Percentiles rank a stretch among this genome's conserved stretches.
These are phyloP conservation scores for Geotria australis DNA, from an alignment of 2,797 vertebrate genomes.

Conservation along the genomic window DNA sequence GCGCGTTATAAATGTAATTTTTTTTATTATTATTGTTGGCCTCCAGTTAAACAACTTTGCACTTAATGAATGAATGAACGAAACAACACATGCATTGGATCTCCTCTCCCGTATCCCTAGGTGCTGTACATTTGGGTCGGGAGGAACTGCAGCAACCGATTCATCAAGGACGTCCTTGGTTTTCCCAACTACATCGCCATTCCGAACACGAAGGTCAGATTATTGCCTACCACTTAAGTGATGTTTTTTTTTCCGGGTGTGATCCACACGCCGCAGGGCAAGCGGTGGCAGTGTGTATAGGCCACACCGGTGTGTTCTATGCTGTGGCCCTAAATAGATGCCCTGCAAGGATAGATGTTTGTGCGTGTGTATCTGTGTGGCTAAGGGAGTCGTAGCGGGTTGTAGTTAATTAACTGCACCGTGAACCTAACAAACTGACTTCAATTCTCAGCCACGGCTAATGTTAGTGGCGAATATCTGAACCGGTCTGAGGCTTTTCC, in stretches of 20 bases:
- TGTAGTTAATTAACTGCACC: background rate
- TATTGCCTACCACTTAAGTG: background rate
- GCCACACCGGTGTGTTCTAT: no score
- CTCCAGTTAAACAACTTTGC: background rate
- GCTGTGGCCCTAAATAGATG: no score
- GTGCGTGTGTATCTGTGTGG: background rate
- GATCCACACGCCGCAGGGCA: background rate
- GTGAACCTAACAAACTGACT: no score
- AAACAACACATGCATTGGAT: background rate
- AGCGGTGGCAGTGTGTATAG: no score
- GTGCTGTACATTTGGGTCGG: conserved; percentile 67
- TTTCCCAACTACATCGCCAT: conserved; percentile 36
- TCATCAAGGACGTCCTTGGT: conserved; percentile 55
- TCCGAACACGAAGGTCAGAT: conserved; percentile 43
- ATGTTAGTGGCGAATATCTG: no score
- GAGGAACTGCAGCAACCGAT: conserved; percentile 39
- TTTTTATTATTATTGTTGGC: no score
- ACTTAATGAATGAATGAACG: background rate
- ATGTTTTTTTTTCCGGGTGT: background rate
- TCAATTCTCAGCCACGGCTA: no score
- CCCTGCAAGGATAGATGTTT: background rate
- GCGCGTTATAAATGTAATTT: no score
- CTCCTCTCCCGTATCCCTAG: conserved; percentile 9
- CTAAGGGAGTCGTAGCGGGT: background rate
- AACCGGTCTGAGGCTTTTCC: no score